Conservation (phyloP, 2,797 vertebrate species). For the Tolypeutes matacus region DNA sequence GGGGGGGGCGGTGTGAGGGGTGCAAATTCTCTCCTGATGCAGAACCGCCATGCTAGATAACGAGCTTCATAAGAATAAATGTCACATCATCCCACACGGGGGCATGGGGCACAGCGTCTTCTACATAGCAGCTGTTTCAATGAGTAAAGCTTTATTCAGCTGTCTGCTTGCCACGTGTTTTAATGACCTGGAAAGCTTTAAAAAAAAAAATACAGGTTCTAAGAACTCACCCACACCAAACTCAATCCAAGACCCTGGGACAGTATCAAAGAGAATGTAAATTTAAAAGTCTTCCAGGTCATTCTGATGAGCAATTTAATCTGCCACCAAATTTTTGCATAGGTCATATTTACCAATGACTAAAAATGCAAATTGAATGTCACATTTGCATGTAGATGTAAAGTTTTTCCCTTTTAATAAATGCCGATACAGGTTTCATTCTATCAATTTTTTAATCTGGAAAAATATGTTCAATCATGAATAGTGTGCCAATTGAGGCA, state of each 20-base stretch:
- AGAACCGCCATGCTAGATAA: not conserved
- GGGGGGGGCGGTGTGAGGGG: too few relatives aligned
- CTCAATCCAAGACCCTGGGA: not conserved
- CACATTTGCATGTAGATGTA: not conserved
- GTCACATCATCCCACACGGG: not conserved
- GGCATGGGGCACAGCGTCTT: not conserved
- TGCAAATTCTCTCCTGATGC: not conserved
- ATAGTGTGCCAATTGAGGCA: not conserved
- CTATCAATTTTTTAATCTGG: not conserved
- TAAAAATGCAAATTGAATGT: not conserved
- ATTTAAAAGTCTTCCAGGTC: not conserved
- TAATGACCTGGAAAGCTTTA: not conserved
- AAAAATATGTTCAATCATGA: not conserved
- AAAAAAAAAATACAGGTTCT: not conserved
- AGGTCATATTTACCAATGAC: not conserved
- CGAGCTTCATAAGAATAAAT: not conserved
- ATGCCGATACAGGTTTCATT: not conserved
- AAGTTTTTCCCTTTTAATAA: not conserved
- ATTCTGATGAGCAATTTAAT: not conserved
- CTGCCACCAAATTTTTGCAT: not conserved
- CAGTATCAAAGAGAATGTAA: not conserved
- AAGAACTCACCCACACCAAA: not conserved
- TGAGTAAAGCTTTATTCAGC: not conserved
- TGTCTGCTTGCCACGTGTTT: not conserved
- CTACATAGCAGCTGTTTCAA: not conserved